These are phyloP conservation scores for Actinemys pallida DNA, from an alignment of 2,113 vertebrate species.

Conservation along the genomic window DNA sequence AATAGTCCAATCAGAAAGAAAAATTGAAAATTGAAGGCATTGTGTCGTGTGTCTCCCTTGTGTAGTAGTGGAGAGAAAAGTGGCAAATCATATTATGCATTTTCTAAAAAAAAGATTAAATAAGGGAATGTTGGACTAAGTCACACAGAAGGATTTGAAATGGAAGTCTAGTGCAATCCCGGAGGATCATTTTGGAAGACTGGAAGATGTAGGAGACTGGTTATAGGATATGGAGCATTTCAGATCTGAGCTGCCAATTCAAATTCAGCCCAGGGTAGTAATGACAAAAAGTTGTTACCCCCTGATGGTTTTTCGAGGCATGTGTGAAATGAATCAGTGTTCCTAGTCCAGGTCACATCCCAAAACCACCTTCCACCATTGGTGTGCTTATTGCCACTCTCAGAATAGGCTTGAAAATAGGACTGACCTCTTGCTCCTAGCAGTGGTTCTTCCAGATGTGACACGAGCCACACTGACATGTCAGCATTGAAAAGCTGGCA, in stretches of 20 bases:
- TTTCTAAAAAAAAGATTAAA: neutral
- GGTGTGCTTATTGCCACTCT: neutral
- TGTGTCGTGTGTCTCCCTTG: neutral
- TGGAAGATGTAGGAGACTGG: neutral
- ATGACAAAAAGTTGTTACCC: neutral
- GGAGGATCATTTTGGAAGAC: neutral
- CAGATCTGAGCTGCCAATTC: neutral
- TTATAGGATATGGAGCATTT: neutral
- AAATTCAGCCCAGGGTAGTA: neutral
- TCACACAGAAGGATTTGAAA: conserved; percentile 30
- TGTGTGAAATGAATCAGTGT: neutral
- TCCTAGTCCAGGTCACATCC: neutral
- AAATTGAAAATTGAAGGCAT: neutral
- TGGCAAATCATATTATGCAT: neutral
- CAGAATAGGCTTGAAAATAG: neutral
- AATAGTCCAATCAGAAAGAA: conserved; percentile 14
- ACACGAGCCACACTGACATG: neutral
- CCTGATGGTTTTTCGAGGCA: neutral
- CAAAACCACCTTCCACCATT: neutral
- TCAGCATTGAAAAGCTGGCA: neutral
- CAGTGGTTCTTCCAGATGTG: neutral
- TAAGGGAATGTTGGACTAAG: neutral
- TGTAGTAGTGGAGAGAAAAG: neutral
- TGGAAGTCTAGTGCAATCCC: conserved; percentile 7
- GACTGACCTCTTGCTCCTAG: neutral